A percentile compares a stretch with the other conserved stretches of the same genome.
These are phyloP conservation scores for Drosophila sturtevanti DNA, from an alignment of 1,140 invertebrate genomes.

Conservation along the genomic window DNA sequence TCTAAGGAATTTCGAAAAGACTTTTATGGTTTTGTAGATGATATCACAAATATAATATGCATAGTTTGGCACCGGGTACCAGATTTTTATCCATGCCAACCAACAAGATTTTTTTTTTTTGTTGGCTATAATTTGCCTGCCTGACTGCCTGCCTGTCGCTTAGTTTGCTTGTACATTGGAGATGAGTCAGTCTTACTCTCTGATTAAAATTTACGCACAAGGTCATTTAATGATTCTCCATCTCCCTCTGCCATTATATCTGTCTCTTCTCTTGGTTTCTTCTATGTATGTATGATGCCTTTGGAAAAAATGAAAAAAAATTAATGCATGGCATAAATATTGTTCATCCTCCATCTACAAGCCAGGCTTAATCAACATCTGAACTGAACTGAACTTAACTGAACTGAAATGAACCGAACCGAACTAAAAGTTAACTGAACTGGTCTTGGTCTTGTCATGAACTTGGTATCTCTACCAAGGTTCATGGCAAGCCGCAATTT, in stretches of 20 bases:
- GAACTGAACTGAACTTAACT: conserved; percentile 21
- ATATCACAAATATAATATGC: conserved; percentile 10
- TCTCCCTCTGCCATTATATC: neutral
- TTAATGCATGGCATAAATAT: conserved; percentile 77
- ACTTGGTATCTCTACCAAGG: conserved; percentile 38
- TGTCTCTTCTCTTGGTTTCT: neutral
- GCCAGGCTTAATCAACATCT: conserved; percentile 46
- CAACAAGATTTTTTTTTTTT: neutral
- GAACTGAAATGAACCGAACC: neutral
- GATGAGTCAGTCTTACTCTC: conserved; percentile 29
- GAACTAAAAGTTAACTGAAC: neutral
- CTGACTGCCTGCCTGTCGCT: conserved; percentile 16
- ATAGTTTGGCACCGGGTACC: conserved; percentile 11
- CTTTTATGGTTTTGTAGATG: conserved; percentile 11
- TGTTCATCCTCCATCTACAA: conserved; percentile 44
- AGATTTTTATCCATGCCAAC: conserved; percentile 12
- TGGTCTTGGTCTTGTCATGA: conserved; percentile 20
- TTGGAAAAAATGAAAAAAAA: conserved; percentile 42
- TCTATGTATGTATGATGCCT: too few relatives aligned
- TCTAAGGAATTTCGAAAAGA: conserved; percentile 11
- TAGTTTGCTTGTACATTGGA: neutral
- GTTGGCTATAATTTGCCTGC: neutral
- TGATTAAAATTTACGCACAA: conserved; percentile 78
- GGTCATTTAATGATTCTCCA: conserved; percentile 50
- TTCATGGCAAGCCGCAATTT: conserved; percentile 34